Evolutionary conservation across 2,888 invertebrate species (phyloP).

Genomic region (Nezara viridula): DNA sequence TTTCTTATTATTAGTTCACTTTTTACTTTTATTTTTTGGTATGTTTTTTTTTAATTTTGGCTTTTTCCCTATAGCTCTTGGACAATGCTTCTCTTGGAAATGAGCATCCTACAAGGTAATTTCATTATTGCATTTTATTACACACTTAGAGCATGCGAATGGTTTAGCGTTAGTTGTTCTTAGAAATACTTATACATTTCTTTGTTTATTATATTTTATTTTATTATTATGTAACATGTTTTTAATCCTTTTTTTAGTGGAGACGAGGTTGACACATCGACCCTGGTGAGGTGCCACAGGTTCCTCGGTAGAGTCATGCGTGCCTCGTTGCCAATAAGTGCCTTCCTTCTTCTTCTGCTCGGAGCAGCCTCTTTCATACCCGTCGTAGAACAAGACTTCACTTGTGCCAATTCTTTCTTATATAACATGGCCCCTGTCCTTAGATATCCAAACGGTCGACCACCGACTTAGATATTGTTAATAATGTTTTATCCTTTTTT

Average conservation of each 20-base stretch:
- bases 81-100: conserved; percentile 52
- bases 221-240: neutral
- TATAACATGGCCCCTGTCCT: conserved; percentile 90
- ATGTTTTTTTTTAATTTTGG: conserved; percentile 56
- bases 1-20: conserved; percentile 23
- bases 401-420: conserved; percentile 86
- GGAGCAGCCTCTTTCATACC: conserved; percentile 95
- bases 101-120: conserved; percentile 56
- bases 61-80: conserved; percentile 57
- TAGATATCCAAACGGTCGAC: conserved; percentile 92
- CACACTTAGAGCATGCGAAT: conserved; percentile 54
- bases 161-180: neutral
- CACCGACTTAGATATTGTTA: conserved; percentile 80
- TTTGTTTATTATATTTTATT: neutral
- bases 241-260: conserved; percentile 65
- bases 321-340: conserved; percentile 94
- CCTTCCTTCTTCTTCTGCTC: conserved; percentile 90
- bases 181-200: neutral
- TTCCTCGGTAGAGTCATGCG: conserved; percentile 92
- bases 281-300: conserved; percentile 81
- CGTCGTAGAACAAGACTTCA: conserved; percentile 87
- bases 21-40: conserved; percentile 48
- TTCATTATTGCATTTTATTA: conserved; percentile 30
- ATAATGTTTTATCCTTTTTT: conserved; percentile 53
- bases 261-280: conserved; percentile 76